These are phyloP conservation scores for Drosophila peninsularis DNA, from an alignment of 2,888 invertebrate species.

Conservation along the genomic window DNA sequence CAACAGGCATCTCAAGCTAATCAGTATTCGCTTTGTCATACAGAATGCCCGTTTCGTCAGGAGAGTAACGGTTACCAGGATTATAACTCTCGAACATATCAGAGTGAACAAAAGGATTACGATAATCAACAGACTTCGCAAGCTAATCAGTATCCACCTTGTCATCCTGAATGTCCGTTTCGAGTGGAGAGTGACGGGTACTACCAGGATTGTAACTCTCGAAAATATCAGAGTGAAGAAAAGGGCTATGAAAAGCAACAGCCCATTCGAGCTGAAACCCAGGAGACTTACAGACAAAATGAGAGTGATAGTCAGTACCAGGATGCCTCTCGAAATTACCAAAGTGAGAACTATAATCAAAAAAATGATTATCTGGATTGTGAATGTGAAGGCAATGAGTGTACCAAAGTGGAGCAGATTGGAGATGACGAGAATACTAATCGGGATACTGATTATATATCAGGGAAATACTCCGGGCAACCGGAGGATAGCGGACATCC, in stretches of 20 bases:
- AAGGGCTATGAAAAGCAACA: too few relatives aligned
- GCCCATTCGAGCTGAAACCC: too few relatives aligned
- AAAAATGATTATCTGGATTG: background rate
- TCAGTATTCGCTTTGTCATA: background rate
- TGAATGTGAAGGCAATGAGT: background rate
- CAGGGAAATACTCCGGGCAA: background rate
- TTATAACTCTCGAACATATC: background rate
- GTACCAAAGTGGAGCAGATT: background rate
- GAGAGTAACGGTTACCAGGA: background rate
- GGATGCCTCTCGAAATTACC: background rate
- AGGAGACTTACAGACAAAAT: background rate
- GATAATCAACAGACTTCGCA: background rate
- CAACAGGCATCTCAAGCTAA: background rate
- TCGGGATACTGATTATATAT: background rate
- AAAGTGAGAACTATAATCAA: background rate
- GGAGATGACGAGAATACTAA: background rate
- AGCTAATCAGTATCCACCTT: background rate
- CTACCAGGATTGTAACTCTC: background rate
- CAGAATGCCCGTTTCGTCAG: background rate
- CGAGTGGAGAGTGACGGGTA: background rate
- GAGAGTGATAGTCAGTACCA: background rate
- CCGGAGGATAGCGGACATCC: background rate
- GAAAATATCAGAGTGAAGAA: background rate
- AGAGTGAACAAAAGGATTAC: background rate
- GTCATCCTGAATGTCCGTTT: background rate